These are phyloP conservation scores for Machimus rusticus DNA, from an alignment of 2,888 invertebrate species.

Conservation along the genomic window DNA sequence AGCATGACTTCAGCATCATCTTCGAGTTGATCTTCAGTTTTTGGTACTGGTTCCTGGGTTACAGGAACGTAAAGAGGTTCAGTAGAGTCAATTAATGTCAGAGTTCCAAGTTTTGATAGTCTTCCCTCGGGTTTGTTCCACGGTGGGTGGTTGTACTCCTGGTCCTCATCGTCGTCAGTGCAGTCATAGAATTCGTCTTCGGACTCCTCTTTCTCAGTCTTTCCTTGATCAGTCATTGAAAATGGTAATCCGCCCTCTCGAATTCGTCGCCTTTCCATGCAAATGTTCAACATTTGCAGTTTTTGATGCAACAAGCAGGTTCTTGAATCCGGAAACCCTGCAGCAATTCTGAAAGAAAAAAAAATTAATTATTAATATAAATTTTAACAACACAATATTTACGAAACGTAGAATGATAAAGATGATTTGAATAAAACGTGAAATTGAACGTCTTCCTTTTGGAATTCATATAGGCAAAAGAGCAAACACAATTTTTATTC, in stretches of 20 bases:
- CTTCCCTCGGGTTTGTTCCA: slow-evolving; percentile 76
- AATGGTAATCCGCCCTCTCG: slow-evolving; percentile 64
- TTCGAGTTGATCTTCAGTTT: slow-evolving; percentile 96
- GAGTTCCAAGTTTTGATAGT: slow-evolving; percentile 71
- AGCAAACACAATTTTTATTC: not conserved
- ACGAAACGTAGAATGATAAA: too few relatives aligned
- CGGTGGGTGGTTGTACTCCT: slow-evolving; percentile 60
- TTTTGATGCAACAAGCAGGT: slow-evolving; percentile 95
- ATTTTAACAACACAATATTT: not conserved
- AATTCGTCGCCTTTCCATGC: slow-evolving; percentile 71
- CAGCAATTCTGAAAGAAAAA: slow-evolving; percentile 69
- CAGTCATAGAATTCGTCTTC: slow-evolving; percentile 82
- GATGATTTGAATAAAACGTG: not conserved
- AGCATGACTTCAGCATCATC: slow-evolving; percentile 92
- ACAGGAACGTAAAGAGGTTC: slow-evolving; percentile 81
- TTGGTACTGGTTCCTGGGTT: slow-evolving; percentile 92
- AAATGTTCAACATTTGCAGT: slow-evolving; percentile 85
- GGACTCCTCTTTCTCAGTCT: slow-evolving; percentile 57
- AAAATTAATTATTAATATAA: not conserved
- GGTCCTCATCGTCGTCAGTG: slow-evolving; percentile 65
- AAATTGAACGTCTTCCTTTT: not conserved
- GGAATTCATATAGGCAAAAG: not conserved
- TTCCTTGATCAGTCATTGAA: slow-evolving; percentile 45
- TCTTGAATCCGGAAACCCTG: slow-evolving; percentile 85
- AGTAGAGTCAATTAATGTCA: slow-evolving; percentile 73